Conservation (phyloP, 2,797 vertebrate genomes). For the Cetoscarus ocellatus region DNA sequence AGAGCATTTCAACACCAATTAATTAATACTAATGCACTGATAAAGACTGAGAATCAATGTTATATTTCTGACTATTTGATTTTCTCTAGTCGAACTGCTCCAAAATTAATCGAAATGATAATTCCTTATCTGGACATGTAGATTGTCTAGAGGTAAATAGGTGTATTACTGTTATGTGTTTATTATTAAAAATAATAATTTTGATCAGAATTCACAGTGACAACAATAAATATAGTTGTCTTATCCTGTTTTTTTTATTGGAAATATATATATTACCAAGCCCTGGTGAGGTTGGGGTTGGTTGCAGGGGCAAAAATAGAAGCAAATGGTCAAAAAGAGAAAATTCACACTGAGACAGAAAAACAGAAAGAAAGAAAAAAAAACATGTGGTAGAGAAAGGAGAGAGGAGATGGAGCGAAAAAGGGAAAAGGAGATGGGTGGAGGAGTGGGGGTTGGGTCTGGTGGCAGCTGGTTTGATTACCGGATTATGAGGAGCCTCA, state of each 20-base stretch:
- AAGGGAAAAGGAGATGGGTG: slow-evolving; percentile 13
- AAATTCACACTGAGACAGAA: background rate
- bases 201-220: too few species aligned
- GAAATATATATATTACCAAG: too few species aligned
- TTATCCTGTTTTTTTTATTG: too few species aligned
- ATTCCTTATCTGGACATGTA: too few species aligned
- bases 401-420: background rate
- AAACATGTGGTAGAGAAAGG: background rate
- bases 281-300: too few species aligned
- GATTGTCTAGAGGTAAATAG: too few species aligned
- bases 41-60: background rate
- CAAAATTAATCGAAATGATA: too few species aligned
- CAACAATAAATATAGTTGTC: too few species aligned
- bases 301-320: too few species aligned
- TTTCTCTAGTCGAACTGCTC: too few species aligned
- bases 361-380: background rate
- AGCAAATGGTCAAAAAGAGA: background rate
- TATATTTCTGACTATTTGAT: background rate
- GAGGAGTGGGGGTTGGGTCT: slow-evolving; percentile 70
- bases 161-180: too few species aligned
- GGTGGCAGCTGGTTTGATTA: slow-evolving; percentile 88
- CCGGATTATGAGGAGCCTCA: slow-evolving; percentile 82
- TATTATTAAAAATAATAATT: too few species aligned
- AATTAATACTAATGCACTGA: background rate
- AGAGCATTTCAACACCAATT: background rate